These are phyloP conservation scores for Sebastes umbrosus DNA, from an alignment of 2,797 vertebrate species.

Conservation along the genomic window DNA sequence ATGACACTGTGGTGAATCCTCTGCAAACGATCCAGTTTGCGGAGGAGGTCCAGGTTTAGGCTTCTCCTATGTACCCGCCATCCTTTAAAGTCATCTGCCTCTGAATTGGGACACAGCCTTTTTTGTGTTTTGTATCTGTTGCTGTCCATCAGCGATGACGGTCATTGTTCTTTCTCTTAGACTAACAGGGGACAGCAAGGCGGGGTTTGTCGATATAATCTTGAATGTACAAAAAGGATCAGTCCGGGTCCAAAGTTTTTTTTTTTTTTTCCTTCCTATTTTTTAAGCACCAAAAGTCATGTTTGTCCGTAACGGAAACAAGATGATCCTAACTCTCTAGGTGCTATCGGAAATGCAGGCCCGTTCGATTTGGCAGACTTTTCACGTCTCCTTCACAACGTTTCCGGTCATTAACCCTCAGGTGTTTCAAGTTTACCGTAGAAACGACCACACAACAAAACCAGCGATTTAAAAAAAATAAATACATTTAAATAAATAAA, in stretches of 20 bases:
- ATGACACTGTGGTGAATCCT: neutral
- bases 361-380: neutral
- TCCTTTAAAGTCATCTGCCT: neutral
- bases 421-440: conserved; percentile 60
- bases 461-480: conserved; percentile 45
- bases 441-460: conserved; percentile 53
- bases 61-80: neutral
- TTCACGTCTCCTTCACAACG: neutral
- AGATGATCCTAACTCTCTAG: neutral
- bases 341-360: conserved; percentile 37
- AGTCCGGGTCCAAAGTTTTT: conserved; percentile 9
- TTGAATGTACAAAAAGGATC: conserved; percentile 56
- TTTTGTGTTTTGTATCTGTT: neutral
- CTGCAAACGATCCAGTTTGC: neutral
- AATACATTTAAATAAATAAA: conserved; percentile 1
- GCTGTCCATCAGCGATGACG: neutral
- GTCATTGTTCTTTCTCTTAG: neutral
- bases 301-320: neutral
- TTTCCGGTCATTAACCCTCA: conserved; percentile 50
- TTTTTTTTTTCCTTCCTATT: neutral
- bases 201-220: conserved; percentile 24
- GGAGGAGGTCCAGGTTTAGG: neutral
- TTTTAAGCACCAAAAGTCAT: conserved; percentile 13
- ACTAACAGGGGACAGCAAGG: conserved; percentile 6
- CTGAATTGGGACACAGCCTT: neutral